Base-by-base conservation (phyloP, 2,113 vertebrate species). In the Corydoras maculifer region DNA sequence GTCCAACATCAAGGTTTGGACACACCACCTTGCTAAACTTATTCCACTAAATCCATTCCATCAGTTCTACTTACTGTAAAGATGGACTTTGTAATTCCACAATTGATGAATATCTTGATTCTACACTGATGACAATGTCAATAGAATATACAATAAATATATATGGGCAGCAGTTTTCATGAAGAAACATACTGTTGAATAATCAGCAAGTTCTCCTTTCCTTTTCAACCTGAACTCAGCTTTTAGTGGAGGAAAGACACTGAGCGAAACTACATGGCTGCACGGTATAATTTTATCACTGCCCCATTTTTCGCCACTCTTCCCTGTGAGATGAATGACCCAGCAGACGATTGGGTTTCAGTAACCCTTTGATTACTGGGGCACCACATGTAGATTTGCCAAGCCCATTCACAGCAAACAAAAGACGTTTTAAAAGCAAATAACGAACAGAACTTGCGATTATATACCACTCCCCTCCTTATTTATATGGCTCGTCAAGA, bases 281-380 rank as follows among this genome's bases (percentile, higher is more conserved):
- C 75, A 48, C 25, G n/a, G 58, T 82, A 86, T 87, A 83, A 88
- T 87, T 88, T 86, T 87, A 87, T 83, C 84, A 63, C 53, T 75
- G 87, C 60, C 87, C 90, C 87, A 88, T 43, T 81, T 88, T 81
- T 72, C 73, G 67, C 82, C 74, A 74, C 70, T 67, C 83, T 77
- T 78, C 57, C 80, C 82, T 80, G 43, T 3, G 82, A 84, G 72
- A 75, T 66, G 48, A 83, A 79, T 82, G 88, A 85, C 80, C 87
- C 82, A 86, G 84, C 86, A 80, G 76, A 60, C 70, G 59, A 68
- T 78, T 82, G 30, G 30, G 66, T 58, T 72, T 30, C 71, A 74
- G 53, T 66, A 73, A 70, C 71, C 30, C 72, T 65, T 69, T 4
- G 9, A 55, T 43, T 18, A 32, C 57, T 15, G 31, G 62, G 55